Evolutionary conservation across 2,113 vertebrate species (phyloP).

Genomic region (Micromys minutus): DNA sequence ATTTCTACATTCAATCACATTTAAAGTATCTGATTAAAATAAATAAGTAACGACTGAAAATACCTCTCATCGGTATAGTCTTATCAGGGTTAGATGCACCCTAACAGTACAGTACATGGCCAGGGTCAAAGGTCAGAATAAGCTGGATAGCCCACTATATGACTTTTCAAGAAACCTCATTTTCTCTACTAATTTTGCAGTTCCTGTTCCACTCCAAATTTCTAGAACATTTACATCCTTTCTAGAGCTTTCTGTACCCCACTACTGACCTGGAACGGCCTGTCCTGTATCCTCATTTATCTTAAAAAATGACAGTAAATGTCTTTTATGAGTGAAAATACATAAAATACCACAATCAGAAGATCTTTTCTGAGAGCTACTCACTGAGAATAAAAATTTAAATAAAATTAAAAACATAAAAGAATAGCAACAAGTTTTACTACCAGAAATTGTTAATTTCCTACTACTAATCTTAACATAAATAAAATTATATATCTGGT

Average conservation of each 20-base stretch:
- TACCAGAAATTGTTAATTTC: not conserved
- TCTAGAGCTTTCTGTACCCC: not conserved
- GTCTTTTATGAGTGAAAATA: not conserved
- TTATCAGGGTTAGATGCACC: not conserved
- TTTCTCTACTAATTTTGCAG: not conserved
- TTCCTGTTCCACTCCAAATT: not conserved
- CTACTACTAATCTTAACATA: not conserved
- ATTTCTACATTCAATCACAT: not conserved
- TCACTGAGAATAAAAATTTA: not conserved
- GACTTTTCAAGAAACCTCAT: not conserved
- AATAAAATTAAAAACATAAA: conserved; percentile 1
- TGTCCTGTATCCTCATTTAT: not conserved
- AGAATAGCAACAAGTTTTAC: not conserved
- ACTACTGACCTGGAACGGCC: not conserved
- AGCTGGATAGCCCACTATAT: not conserved
- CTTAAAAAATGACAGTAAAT: not conserved
- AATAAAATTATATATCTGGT: conserved; percentile 10
- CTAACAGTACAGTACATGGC: not conserved
- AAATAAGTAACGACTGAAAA: not conserved
- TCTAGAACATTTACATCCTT: not conserved
- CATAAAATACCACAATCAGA: not conserved
- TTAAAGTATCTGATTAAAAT: conserved; percentile 12
- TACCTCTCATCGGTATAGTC: not conserved
- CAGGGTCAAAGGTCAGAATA: not conserved
- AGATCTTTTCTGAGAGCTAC: not conserved